Evolutionary conservation across 2,113 vertebrate genomes (phyloP).

Genomic region (Elachura formosa): DNA sequence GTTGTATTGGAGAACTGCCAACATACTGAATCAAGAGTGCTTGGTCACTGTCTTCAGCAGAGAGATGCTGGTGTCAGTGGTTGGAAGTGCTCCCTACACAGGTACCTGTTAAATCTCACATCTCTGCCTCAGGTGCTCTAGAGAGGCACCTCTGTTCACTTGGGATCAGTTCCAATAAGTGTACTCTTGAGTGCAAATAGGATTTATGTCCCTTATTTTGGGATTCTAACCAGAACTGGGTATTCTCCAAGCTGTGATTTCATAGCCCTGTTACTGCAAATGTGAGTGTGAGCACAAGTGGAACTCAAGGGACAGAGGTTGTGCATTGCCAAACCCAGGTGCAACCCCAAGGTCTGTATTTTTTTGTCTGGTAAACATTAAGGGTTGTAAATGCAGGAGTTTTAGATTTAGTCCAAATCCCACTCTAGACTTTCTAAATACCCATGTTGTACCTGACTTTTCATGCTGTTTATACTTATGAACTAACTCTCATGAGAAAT

Average conservation of each 20-base stretch:
- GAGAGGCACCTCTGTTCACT: neutral
- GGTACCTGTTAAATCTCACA: neutral
- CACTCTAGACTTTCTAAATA: neutral
- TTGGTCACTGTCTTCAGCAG: neutral
- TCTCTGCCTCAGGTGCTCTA: neutral
- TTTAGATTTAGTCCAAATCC: neutral
- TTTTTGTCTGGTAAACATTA: neutral
- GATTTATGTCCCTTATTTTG: neutral
- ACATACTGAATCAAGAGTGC: neutral
- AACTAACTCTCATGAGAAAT: neutral
- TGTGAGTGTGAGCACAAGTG: neutral
- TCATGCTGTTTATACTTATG: neutral
- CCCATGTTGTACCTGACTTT: neutral
- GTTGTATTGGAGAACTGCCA: neutral
- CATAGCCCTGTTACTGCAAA: neutral
- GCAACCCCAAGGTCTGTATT: neutral
- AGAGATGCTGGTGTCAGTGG: rapidly evolving
- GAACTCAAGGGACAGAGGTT: neutral
- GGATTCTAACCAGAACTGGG: neutral
- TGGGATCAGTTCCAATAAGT: neutral
- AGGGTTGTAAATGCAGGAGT: neutral
- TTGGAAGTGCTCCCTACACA: neutral
- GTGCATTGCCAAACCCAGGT: neutral
- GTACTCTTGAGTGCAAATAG: neutral
- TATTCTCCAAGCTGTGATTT: neutral